Evolutionary conservation across 2,888 invertebrate genomes (phyloP).

Genomic region (Netelia virgata): DNA sequence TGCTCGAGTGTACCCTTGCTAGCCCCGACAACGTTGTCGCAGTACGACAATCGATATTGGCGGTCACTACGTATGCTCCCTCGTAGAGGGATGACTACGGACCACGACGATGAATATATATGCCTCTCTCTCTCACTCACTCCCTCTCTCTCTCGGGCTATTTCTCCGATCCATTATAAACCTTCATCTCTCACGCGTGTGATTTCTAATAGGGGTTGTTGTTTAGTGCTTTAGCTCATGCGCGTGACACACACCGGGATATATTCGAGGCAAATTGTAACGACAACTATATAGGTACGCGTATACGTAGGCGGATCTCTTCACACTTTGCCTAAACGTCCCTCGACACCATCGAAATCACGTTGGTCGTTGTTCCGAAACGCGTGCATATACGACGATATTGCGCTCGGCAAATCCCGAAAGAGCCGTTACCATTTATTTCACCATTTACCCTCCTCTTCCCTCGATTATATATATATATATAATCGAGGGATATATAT

Average conservation of each 20-base stretch:
- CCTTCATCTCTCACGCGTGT: constrained; percentile 1
- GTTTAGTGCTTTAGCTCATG: not conserved
- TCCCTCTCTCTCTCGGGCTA: too few species aligned
- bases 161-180: not conserved
- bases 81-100: constrained; percentile 38
- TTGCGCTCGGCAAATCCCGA: constrained; percentile 32
- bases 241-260: not conserved
- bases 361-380: constrained; percentile 2
- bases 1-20: constrained; percentile 75
- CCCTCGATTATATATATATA: not conserved
- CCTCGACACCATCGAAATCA: constrained; percentile 21
- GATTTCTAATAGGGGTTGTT: not conserved
- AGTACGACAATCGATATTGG: constrained; percentile 83
- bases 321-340: constrained; percentile 23
- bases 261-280: not conserved
- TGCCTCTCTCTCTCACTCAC: not conserved
- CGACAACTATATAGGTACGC: not conserved
- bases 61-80: constrained; percentile 61
- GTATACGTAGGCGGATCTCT: not conserved
- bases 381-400: constrained; percentile 29
- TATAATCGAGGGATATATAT: too few species aligned
- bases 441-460: constrained; percentile 11
- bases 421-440: constrained; percentile 47
- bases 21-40: constrained; percentile 79
- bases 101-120: constrained; percentile 23